A percentile compares a stretch with the other conserved stretches of the same genome.
These are phyloP conservation scores for Mycteria americana DNA, from an alignment of 2,797 vertebrate genomes.

Conservation along the genomic window DNA sequence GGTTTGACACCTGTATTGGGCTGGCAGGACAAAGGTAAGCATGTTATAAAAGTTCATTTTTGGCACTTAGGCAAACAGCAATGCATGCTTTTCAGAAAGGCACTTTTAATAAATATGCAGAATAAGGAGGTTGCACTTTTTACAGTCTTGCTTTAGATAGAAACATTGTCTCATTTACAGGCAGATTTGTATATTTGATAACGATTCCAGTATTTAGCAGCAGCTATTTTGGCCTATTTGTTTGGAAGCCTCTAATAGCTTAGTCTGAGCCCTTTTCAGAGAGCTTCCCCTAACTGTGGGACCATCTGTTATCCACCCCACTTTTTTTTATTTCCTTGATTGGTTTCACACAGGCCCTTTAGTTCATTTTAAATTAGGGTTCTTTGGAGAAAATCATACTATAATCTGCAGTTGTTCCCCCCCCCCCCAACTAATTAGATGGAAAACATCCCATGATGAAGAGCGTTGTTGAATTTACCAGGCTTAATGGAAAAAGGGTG, in stretches of 20 bases:
- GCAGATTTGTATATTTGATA: not conserved
- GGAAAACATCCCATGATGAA: not conserved
- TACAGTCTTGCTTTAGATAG: not conserved
- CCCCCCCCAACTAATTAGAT: not conserved
- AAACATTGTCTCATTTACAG: not conserved
- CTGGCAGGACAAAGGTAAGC: not conserved
- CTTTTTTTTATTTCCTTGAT: not conserved
- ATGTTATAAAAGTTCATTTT: not conserved
- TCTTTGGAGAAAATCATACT: not conserved
- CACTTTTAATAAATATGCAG: not conserved
- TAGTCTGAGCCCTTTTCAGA: slow-evolving; percentile 29
- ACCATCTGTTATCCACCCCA: slow-evolving; percentile 37
- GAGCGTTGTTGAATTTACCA: not conserved
- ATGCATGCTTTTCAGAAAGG: not conserved
- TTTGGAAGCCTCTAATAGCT: not conserved
- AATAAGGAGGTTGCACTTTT: not conserved
- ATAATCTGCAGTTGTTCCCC: not conserved
- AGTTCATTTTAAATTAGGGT: not conserved
- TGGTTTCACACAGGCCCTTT: not conserved
- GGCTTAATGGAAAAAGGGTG: not conserved
- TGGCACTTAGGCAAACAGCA: not conserved
- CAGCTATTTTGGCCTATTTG: not conserved
- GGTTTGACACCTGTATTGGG: not conserved
- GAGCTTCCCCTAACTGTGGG: not conserved
- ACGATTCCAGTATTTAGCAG: not conserved